Percentiles rank a stretch among this genome's conserved stretches.
phyloP scores from a whole-genome alignment of 1,140 invertebrate species.

The Sycobia sp. region DNA sequence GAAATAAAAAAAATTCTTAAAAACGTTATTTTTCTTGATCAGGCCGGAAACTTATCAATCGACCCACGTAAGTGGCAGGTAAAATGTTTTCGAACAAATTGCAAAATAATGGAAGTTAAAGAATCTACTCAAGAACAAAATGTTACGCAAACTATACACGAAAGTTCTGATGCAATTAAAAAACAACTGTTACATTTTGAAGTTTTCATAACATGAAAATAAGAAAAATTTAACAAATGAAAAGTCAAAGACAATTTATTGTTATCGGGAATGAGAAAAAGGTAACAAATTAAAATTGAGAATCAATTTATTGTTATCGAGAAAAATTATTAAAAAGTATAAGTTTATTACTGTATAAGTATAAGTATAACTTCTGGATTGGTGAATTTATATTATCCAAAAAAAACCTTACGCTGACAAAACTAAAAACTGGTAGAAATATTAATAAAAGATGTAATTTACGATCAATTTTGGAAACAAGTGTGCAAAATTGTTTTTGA shows the following conservation, averaged over 20 bases:
- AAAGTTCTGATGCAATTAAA: background rate
- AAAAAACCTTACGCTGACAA: background rate
- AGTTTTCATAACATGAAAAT: background rate
- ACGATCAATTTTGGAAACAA: too few relatives aligned
- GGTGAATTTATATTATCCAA: background rate
- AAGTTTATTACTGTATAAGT: background rate
- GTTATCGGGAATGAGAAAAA: too few relatives aligned
- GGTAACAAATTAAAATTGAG: too few relatives aligned
- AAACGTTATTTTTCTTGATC: too few relatives aligned
- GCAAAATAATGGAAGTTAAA: background rate
- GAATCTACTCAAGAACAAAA: slow-evolving; percentile 1
- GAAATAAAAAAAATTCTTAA: too few relatives aligned
- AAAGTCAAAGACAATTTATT: background rate
- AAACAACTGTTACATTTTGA: background rate
- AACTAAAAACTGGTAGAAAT: background rate
- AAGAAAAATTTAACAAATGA: background rate
- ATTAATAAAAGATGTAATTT: background rate
- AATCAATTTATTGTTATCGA: background rate
- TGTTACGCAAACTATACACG: background rate
- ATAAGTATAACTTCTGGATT: background rate
- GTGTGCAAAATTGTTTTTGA: too few relatives aligned
- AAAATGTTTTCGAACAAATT: background rate
- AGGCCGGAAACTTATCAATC: too few relatives aligned
- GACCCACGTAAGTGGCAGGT: background rate
- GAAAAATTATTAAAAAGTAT: slow-evolving; percentile 3